Base-by-base conservation (phyloP, 2,797 vertebrate species). In the Pipistrellus kuhlii region DNA sequence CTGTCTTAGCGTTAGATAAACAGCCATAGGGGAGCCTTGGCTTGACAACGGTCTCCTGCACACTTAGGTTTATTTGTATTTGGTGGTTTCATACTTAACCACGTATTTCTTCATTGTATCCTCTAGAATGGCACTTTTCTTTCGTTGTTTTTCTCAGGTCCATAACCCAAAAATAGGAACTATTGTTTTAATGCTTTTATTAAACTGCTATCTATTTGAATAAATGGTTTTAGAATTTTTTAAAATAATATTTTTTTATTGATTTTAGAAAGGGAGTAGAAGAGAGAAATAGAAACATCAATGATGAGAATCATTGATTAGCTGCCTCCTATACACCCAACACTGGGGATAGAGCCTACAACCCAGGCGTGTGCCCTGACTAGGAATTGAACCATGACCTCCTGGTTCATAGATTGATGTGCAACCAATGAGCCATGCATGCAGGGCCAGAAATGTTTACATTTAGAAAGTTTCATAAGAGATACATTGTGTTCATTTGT, bases 61-160 rank as follows among this genome's bases (percentile, higher is more conserved):
- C 12, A 38, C 27, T 71, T 66, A 2, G 4, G 30, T 15, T 88
- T 83, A n/a, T 32, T 80, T 80, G 13, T 80, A 66, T 59, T 69
- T 73, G 35, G 41, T 82, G 13, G 6, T 82, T 59, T 76, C 44
- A 83, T 73, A 64, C 25, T 41, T 90, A 88, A 69, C 35, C 2
- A 72, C n/a, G 64, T 76, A 32, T 76, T 75, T 96, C 73, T 78
- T 81, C 90, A 88, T 25, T 73, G 35, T 83, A 21, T 73, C n/a
- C 44, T 85, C 73, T 48, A 35, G n/a, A 72, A 21, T 81, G 82
- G 8, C 35, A 82, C 30, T 35, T 88, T 72, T 62, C 88, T 76
- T 82, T 44, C 21, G 8, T 78, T 55, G 4, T 82, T 93, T 90
- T 68, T 62, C 55, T 90, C 27, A 82, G 35, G 15, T 89, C 38